Base-by-base conservation (phyloP, 2,888 invertebrate genomes). In the Corbicula japonica region DNA sequence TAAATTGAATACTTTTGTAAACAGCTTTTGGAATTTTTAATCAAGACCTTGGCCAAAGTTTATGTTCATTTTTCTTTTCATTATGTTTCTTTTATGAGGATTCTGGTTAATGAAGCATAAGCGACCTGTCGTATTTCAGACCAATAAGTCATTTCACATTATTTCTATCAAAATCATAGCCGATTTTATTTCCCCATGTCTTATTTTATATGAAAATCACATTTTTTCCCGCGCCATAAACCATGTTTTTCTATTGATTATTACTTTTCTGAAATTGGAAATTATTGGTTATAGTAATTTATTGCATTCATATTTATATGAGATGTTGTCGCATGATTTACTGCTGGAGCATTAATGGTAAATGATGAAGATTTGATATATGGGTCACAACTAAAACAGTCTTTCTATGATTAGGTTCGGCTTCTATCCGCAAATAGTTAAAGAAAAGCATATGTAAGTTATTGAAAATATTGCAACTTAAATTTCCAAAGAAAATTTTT, bases 221-320 rank as follows among this genome's bases (percentile, higher is more conserved):
- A 70, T 76, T 66, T 76, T 58, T 34, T 21, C n/a, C n/a, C 34
- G 34, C 30, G 38, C 44, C 75, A 69, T 75, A 62, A 75, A 69
- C 41, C 34, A 15, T 46, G 35, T 28, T 50, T 68, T 54, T 35
- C 46, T 61, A 68, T 75, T 62, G 61, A 69, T 69, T 62, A 69
- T 48, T 32, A 12, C n/a, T 62, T 60, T 52, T 50, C 32, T 26
- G 38, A 50, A 34, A 61, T 74, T 66, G 58, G 48, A 50, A 66
- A 66, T 30, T 60, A 74, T 60, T 66, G 60, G 38, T 50, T 48
- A 28, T 26, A 52, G 61, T 65, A 44, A 65, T 65, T 46, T 73
- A 73, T 73, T 62, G 21, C 65, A 48, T 73, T 65, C 23, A 65
- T 73, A 73, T 69, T 52, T 35, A 52, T 6, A 52, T 18, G 15